A percentile compares a stretch with the other conserved stretches of the same genome.
Evolutionary conservation across 2,888 invertebrate species (phyloP).

Genomic region (Mimas tiliae): DNA sequence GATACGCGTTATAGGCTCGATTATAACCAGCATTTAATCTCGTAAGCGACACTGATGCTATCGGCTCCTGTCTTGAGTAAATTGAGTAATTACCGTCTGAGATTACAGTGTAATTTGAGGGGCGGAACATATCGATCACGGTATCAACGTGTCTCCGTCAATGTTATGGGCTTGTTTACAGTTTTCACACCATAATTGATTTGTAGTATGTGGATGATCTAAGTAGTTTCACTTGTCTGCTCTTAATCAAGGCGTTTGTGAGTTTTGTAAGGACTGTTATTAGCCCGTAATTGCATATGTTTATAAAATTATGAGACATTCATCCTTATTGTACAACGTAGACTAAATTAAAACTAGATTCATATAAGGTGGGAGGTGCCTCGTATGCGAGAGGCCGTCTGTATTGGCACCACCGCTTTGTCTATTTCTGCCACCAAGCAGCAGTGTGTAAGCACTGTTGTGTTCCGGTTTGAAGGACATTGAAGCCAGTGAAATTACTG

Average conservation of each 20-base stretch:
- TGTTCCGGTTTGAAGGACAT: no score
- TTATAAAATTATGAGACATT: neutral
- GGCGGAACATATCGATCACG: slow-evolving; percentile 70
- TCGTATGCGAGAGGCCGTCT: no score
- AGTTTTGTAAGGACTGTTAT: no score
- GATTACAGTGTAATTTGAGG: slow-evolving; percentile 70
- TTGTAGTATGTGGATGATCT: neutral
- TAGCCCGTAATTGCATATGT: no score
- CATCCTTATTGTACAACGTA: neutral
- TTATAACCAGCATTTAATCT: slow-evolving; percentile 53
- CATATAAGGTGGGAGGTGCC: no score
- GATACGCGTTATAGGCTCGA: slow-evolving; percentile 35
- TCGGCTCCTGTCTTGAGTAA: slow-evolving; percentile 69
- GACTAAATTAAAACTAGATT: no score
- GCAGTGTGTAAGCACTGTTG: no score
- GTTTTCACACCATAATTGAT: slow-evolving; percentile 30
- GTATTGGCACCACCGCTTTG: no score
- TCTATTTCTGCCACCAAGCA: no score
- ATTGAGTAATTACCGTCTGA: slow-evolving; percentile 77
- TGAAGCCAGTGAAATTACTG: no score
- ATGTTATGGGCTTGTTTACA: slow-evolving; percentile 37
- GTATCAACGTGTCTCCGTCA: slow-evolving; percentile 42
- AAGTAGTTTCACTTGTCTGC: neutral
- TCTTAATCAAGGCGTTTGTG: neutral
- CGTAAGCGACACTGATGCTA: slow-evolving; percentile 60